Conservation (phyloP, 2,113 vertebrate species). For the Neotragus moschatus region DNA sequence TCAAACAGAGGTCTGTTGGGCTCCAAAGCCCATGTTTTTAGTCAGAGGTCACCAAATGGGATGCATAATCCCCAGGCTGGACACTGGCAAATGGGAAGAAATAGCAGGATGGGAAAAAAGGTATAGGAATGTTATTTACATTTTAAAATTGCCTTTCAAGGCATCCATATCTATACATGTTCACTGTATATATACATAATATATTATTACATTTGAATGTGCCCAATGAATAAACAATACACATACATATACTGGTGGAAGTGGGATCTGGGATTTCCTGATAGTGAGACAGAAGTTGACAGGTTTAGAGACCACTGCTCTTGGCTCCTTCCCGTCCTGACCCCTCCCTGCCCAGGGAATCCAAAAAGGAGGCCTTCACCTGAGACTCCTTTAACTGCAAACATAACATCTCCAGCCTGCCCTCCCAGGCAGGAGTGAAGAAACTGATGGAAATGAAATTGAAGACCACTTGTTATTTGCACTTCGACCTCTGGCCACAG, state of each 20-base stretch:
- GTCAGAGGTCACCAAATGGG: neutral
- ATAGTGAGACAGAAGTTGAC: neutral
- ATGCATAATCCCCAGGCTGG: neutral
- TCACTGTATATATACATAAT: neutral
- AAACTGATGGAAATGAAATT: neutral
- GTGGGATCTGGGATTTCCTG: neutral
- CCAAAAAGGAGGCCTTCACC: neutral
- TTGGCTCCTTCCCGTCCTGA: neutral
- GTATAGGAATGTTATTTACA: neutral
- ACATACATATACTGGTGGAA: neutral
- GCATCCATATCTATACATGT: neutral
- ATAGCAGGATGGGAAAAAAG: neutral
- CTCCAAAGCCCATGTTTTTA: neutral
- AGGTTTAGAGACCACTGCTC: neutral
- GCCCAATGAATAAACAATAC: neutral
- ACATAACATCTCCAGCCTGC: accelerated
- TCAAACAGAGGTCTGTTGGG: neutral
- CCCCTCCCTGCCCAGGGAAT: neutral
- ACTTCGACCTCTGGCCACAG: neutral
- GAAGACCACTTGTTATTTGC: neutral
- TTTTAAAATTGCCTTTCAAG: neutral
- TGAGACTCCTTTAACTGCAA: neutral
- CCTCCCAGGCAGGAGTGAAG: neutral
- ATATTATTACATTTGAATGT: neutral
- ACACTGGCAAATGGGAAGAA: neutral